These are phyloP conservation scores for Hyperoplus immaculatus DNA, from an alignment of 2,797 vertebrate genomes.

Conservation along the genomic window DNA sequence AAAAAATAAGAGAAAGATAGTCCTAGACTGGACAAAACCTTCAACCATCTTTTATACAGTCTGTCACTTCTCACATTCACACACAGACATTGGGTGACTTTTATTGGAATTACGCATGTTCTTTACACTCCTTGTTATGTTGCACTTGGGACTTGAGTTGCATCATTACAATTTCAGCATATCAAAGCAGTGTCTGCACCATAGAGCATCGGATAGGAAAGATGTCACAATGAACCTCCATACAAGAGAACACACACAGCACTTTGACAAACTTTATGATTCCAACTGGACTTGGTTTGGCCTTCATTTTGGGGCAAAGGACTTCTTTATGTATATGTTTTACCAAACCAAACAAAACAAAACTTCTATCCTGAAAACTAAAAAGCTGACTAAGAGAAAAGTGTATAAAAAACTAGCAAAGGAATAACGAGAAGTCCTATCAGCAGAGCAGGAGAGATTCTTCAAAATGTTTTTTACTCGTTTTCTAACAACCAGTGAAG, in stretches of 20 bases:
- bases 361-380: no score
- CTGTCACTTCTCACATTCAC: not conserved
- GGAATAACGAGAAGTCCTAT: no score
- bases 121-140: not conserved
- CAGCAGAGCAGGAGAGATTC: no score
- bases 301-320: no score
- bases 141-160: slow-evolving; percentile 5
- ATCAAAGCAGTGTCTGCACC: not conserved
- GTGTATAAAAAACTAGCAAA: no score
- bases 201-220: not conserved
- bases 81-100: not conserved
- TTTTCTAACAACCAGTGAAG: not conserved
- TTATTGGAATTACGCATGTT: not conserved
- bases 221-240: not conserved
- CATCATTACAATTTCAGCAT: not conserved
- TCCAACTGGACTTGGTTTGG: no score
- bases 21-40: not conserved
- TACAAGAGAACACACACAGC: no score
- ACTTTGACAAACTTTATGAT: no score
- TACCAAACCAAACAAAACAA: no score
- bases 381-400: no score
- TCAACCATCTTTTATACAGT: not conserved
- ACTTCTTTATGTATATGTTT: no score
- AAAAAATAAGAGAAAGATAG: not conserved
- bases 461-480: no score